Evolutionary conservation across 1,140 invertebrate species (phyloP).

Genomic region (Platyscapa corneri): DNA sequence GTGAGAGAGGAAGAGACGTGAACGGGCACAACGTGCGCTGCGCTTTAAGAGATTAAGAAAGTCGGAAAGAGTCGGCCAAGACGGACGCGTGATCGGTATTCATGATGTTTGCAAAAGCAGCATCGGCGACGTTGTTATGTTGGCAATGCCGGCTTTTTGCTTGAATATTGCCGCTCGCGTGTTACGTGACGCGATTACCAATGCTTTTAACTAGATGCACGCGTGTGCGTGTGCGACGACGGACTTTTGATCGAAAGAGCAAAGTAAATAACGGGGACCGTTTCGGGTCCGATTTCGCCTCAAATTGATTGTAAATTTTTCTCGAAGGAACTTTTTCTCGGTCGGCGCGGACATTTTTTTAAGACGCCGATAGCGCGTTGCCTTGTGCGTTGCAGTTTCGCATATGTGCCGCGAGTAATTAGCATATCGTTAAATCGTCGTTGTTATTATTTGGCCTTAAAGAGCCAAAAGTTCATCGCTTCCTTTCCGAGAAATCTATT

Average conservation of each 20-base stretch:
- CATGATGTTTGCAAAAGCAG: slow-evolving; percentile 3
- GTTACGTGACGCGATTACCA: slow-evolving; percentile 42
- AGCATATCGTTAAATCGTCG: no score
- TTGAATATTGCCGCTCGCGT: slow-evolving; percentile 8
- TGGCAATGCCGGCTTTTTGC: not conserved
- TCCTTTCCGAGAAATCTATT: no score
- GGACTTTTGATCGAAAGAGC: not conserved
- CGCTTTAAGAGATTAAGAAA: slow-evolving; percentile 25
- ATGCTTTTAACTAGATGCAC: slow-evolving; percentile 19
- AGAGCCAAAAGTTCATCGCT: no score
- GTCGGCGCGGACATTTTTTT: no score
- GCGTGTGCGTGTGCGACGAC: not conserved
- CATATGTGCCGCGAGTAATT: no score
- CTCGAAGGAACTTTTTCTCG: no score
- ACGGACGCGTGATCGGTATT: slow-evolving; percentile 29
- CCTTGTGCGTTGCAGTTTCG: no score
- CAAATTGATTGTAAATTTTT: slow-evolving; percentile 4
- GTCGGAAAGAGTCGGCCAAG: slow-evolving; percentile 5
- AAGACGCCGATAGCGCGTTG: no score
- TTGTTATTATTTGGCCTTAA: no score
- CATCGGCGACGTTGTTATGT: not conserved
- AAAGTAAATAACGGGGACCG: not conserved
- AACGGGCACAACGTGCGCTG: not conserved
- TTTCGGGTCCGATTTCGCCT: not conserved
- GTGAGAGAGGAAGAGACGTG: no score